These are phyloP conservation scores for Ceyx margarethae DNA, from an alignment of 2,113 vertebrate species.

Conservation along the genomic window DNA sequence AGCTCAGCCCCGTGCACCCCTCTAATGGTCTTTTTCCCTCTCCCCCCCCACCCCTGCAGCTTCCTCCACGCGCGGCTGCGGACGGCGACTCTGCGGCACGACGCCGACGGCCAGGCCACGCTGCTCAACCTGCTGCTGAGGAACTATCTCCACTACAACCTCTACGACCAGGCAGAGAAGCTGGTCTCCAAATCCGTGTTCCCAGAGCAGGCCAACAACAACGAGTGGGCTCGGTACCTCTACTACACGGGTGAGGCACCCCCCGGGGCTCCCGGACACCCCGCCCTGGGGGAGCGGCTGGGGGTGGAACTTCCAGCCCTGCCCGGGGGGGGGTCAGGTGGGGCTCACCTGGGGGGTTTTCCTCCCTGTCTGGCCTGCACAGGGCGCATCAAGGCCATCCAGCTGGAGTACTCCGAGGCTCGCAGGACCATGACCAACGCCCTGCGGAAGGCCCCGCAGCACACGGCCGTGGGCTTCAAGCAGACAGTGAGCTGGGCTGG, in stretches of 20 bases:
- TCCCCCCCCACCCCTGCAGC: not conserved
- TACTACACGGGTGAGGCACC: conserved; percentile 90
- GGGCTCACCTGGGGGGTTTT: not conserved
- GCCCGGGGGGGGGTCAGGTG: fast-evolving
- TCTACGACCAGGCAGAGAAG: conserved; percentile 98
- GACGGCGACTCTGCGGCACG: conserved; percentile 91
- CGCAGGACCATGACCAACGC: conserved; percentile 95
- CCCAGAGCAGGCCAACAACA: conserved; percentile 97
- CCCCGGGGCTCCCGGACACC: not conserved
- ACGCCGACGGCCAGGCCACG: conserved; percentile 92
- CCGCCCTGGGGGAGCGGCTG: not conserved
- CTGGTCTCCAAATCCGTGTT: conserved; percentile 96
- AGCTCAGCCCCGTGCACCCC: fast-evolving
- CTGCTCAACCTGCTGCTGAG: conserved; percentile 95
- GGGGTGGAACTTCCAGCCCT: not conserved
- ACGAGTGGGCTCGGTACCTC: conserved; percentile 98
- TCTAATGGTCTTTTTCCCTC: fast-evolving
- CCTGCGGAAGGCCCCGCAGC: conserved; percentile 93
- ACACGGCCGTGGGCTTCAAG: conserved; percentile 97
- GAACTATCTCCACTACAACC: conserved; percentile 94
- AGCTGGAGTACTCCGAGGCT: conserved; percentile 95
- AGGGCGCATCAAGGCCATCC: conserved; percentile 98
- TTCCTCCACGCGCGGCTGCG: conserved; percentile 93
- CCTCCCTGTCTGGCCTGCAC: not conserved
- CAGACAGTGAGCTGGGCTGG: conserved; percentile 82